phyloP scores from a whole-genome alignment of 2,888 invertebrate species.

The Serripes groenlandicus region DNA sequence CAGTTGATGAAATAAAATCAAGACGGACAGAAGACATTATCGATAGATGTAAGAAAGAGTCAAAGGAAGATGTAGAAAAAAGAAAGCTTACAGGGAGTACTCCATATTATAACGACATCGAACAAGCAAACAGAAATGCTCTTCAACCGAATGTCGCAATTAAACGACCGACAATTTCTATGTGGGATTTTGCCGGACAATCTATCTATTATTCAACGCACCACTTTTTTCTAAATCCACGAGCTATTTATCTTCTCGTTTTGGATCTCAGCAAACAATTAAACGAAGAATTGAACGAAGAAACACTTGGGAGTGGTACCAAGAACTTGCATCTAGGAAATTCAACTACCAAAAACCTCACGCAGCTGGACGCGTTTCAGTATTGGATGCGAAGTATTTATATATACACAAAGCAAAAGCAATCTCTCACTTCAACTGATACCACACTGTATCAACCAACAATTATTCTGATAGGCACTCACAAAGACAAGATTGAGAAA shows the following conservation, averaged over 20 bases:
- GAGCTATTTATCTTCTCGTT: slow-evolving; percentile 49
- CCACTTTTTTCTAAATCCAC: slow-evolving; percentile 51
- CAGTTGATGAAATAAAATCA: neutral
- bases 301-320: neutral
- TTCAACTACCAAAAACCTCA: slow-evolving; percentile 23
- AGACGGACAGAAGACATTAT: neutral
- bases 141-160: neutral
- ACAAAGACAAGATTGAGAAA: slow-evolving; percentile 52
- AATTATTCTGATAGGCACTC: slow-evolving; percentile 55
- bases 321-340: neutral
- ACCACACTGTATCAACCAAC: slow-evolving; percentile 24
- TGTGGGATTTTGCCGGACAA: slow-evolving; percentile 45
- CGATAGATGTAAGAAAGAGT: neutral
- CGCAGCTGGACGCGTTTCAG: slow-evolving; percentile 51
- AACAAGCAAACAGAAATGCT: neutral
- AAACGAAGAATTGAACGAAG: neutral
- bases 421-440: neutral
- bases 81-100: too few relatives aligned
- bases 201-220: slow-evolving; percentile 49
- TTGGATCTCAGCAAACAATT: slow-evolving; percentile 41
- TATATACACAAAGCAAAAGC: slow-evolving; percentile 35
- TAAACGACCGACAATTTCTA: slow-evolving; percentile 25
- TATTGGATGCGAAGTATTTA: slow-evolving; percentile 56
- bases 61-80: neutral
- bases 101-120: neutral